Conservation (phyloP, 2,113 vertebrate species). For the Phaethon lepturus region DNA sequence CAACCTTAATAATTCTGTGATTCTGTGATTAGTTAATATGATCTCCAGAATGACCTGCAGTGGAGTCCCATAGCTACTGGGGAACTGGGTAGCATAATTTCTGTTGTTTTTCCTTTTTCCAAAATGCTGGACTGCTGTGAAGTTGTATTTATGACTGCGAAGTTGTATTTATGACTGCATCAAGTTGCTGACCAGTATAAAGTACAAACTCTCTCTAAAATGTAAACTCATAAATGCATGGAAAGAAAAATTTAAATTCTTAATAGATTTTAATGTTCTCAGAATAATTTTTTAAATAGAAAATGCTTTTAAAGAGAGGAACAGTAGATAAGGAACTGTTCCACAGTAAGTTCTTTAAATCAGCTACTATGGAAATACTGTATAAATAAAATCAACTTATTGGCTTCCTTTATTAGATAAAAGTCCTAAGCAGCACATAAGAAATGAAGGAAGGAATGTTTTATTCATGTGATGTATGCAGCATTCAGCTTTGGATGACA, state of each 20-base stretch:
- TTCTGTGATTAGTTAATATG: rapidly evolving
- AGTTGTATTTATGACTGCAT: not conserved
- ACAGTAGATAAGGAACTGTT: not conserved
- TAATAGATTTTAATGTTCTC: not conserved
- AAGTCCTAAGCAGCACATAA: not conserved
- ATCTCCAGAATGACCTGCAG: not conserved
- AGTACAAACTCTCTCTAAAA: not conserved
- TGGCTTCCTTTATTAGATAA: not conserved
- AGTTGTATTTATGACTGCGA: not conserved
- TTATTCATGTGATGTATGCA: not conserved
- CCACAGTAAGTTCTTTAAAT: not conserved
- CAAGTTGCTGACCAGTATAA: not conserved
- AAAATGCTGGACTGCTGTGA: not conserved
- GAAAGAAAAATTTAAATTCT: not conserved
- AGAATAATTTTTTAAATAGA: not conserved
- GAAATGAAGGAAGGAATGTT: not conserved
- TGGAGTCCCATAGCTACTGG: not conserved
- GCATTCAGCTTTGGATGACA: not conserved
- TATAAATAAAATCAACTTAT: not conserved
- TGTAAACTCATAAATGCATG: not conserved
- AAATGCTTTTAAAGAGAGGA: not conserved
- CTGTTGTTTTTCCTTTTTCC: not conserved
- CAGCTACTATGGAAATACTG: not conserved
- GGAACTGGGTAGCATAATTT: not conserved
- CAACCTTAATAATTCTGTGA: too few relatives aligned